A percentile compares a stretch with the other conserved stretches of the same genome.
Evolutionary conservation across 2,113 vertebrate species (phyloP).

Genomic region (Chascanopsetta lugubris): DNA sequence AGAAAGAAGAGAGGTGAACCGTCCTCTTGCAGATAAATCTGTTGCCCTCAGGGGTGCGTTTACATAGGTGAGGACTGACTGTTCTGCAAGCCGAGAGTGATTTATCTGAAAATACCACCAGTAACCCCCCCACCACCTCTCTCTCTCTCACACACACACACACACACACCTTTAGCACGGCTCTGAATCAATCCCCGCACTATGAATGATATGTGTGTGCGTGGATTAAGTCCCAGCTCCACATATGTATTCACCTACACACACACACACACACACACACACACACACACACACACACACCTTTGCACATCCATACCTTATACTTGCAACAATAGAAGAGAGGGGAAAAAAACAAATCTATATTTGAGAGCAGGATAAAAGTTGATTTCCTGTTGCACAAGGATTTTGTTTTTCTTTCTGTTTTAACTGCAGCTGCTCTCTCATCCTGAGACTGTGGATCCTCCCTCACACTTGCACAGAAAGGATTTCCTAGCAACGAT

Average conservation of each 20-base stretch:
- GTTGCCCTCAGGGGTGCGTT: constrained; percentile 82
- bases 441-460: constrained; percentile 63
- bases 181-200: constrained; percentile 58
- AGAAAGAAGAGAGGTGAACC: constrained; percentile 61
- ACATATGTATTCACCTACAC: constrained; percentile 5
- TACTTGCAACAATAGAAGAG: constrained; percentile 1
- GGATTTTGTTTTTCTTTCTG: constrained; percentile 11
- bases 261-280: background rate
- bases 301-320: constrained; percentile 19
- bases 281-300: background rate
- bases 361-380: constrained; percentile 35
- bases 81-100: constrained; percentile 78
- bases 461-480: constrained; percentile 59
- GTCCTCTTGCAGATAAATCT: constrained; percentile 82
- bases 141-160: constrained; percentile 22
- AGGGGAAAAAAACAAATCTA: constrained; percentile 8
- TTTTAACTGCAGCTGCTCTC: constrained; percentile 46
- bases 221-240: constrained; percentile 31
- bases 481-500: constrained; percentile 81
- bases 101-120: constrained; percentile 79
- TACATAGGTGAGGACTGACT: constrained; percentile 83
- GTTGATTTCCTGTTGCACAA: constrained; percentile 27
- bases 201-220: constrained; percentile 34
- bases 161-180: constrained; percentile 31
- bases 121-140: constrained; percentile 31